Conservation (phyloP, 2,797 vertebrate genomes). For the Poeciliopsis turneri region DNA sequence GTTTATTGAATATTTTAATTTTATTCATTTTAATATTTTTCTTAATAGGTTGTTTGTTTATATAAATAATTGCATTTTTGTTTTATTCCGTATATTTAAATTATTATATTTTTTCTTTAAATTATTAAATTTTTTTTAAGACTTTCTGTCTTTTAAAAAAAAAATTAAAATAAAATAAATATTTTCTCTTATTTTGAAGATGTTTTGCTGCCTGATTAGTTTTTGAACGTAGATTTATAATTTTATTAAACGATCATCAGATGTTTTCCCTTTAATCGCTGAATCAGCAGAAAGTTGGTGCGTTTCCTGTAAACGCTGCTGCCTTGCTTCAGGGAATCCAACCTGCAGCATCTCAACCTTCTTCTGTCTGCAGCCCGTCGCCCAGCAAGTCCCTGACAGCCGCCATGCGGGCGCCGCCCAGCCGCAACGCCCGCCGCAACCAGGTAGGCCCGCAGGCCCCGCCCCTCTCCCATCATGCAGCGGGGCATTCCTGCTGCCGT, state of each 20-base stretch:
- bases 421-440: conserved; percentile 86
- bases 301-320: no score
- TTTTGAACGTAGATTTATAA: no score
- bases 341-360: not conserved
- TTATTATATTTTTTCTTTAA: no score
- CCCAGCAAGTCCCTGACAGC: conserved; percentile 81
- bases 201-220: not conserved
- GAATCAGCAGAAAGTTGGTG: not conserved
- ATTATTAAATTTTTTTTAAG: no score
- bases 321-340: not conserved
- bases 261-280: not conserved
- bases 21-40: no score
- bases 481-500: conserved; percentile 43
- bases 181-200: not conserved
- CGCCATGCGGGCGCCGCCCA: conserved; percentile 72
- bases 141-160: no score
- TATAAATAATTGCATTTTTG: no score
- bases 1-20: no score
- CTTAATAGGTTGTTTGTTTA: no score
- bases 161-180: not conserved
- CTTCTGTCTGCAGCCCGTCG: conserved; percentile 72
- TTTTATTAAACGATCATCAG: no score
- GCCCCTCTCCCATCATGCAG: conserved; percentile 48
- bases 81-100: no score
- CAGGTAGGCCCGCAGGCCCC: conserved; percentile 74